phyloP scores from a whole-genome alignment of 2,113 vertebrate species.

The Phalacrocorax pelagicus region DNA sequence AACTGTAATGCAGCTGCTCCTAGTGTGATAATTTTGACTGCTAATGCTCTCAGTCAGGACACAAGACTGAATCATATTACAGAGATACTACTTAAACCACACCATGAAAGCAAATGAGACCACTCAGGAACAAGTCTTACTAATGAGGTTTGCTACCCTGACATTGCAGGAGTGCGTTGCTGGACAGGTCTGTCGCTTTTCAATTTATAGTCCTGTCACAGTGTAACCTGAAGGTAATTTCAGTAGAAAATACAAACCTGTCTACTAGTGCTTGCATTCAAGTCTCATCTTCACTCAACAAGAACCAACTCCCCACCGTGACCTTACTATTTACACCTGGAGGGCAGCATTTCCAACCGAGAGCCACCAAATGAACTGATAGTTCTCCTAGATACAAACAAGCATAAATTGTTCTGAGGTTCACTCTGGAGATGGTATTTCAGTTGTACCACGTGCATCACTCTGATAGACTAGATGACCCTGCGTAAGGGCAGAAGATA shows the following conservation, averaged over 20 bases:
- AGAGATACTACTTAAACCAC: background rate
- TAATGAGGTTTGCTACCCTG: background rate
- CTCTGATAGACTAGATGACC: background rate
- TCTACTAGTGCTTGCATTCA: slow-evolving; percentile 22
- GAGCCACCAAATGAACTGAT: slow-evolving; percentile 13
- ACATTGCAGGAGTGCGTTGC: background rate
- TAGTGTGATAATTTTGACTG: background rate
- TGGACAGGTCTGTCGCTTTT: background rate
- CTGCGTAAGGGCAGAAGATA: background rate
- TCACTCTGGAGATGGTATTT: background rate
- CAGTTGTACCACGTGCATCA: background rate
- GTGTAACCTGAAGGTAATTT: slow-evolving; percentile 48
- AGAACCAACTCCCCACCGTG: background rate
- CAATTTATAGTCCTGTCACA: slow-evolving; percentile 17
- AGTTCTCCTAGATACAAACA: slow-evolving; percentile 17
- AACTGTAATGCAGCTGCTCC: background rate
- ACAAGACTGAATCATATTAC: background rate
- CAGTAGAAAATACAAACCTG: slow-evolving; percentile 27
- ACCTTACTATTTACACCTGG: slow-evolving; percentile 45
- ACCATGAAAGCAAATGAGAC: background rate
- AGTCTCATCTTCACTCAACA: slow-evolving; percentile 25
- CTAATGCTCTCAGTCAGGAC: background rate
- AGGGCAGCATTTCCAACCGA: background rate
- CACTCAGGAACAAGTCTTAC: background rate
- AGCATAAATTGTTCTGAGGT: background rate